These are phyloP conservation scores for Oscheius myriophilus DNA, from an alignment of 2,888 invertebrate genomes.

Conservation along the genomic window DNA sequence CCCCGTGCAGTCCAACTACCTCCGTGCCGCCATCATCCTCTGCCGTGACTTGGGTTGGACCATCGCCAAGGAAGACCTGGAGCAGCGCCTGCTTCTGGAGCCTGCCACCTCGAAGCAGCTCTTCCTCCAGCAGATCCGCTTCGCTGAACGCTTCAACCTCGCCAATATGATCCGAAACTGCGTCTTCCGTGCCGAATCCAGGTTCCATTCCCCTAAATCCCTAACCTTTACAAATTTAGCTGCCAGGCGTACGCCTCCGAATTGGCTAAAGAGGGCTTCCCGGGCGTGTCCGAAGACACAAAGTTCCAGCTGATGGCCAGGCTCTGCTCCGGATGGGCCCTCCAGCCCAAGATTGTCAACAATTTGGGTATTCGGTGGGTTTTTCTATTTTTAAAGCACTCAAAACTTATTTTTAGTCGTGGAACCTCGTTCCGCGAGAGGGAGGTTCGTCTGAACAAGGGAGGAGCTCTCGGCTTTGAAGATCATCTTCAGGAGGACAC, in stretches of 20 bases:
- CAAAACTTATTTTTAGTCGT: not conserved
- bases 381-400: too few relatives aligned
- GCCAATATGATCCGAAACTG: constrained; percentile 23
- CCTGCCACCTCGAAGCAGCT: not conserved
- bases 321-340: constrained; percentile 49
- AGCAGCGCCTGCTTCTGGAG: constrained; percentile 28
- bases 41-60: constrained; percentile 54
- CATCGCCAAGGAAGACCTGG: constrained; percentile 44
- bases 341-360: constrained; percentile 40
- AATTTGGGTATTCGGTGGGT: constrained; percentile 34
- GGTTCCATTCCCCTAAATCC: not conserved
- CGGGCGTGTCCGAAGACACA: constrained; percentile 8
- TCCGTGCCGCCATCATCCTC: constrained; percentile 56
- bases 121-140: constrained; percentile 4
- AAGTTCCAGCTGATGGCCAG: constrained; percentile 39
- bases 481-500: constrained; percentile 10
- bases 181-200: constrained; percentile 12
- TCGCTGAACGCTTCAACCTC: constrained; percentile 19
- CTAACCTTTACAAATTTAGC: not conserved
- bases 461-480: constrained; percentile 14
- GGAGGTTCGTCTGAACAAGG: not conserved
- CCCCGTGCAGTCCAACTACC: constrained; percentile 38
- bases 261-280: not conserved
- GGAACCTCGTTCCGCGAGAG: constrained; percentile 1
- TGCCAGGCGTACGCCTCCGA: constrained; percentile 13